Conservation (phyloP, 1,140 invertebrate species). For the Sipha flava region DNA sequence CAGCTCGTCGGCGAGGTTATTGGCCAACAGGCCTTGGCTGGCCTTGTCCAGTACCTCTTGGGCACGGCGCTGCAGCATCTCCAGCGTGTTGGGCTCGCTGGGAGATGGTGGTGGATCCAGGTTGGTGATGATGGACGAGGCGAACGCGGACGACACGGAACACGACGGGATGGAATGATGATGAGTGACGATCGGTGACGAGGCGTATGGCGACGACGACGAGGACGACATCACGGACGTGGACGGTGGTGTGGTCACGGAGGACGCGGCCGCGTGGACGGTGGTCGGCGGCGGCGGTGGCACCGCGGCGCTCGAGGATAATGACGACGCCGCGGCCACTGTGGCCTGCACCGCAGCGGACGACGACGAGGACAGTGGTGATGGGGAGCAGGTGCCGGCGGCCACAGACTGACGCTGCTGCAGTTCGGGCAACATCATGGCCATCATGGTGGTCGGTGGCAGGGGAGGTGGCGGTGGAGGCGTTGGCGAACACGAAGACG, state of each 20-base stretch:
- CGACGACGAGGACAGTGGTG: not conserved
- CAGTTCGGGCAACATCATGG: not conserved
- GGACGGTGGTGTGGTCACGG: not conserved
- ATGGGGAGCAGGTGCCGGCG: constrained; percentile 43
- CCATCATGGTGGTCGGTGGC: constrained; percentile 38
- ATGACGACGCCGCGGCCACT: not conserved
- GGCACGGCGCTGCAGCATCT: constrained; percentile 80
- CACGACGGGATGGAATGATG: constrained; percentile 44
- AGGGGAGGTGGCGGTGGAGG: constrained; percentile 38
- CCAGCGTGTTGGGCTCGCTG: constrained; percentile 79
- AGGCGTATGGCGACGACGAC: not conserved
- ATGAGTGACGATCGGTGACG: not conserved
- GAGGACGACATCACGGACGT: not conserved
- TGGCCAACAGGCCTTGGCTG: constrained; percentile 78
- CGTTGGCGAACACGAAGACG: constrained; percentile 9
- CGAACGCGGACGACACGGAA: constrained; percentile 60
- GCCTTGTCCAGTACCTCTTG: constrained; percentile 86
- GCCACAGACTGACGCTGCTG: constrained; percentile 40
- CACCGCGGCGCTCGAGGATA: not conserved
- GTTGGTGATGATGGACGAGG: constrained; percentile 78
- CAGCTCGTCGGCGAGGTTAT: constrained; percentile 77
- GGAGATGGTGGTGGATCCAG: constrained; percentile 68
- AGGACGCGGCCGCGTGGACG: not conserved
- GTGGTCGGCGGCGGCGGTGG: not conserved
- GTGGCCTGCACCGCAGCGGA: not conserved